Evolutionary conservation across 2,113 vertebrate species (phyloP).

Genomic region (Neogobius melanostomus): DNA sequence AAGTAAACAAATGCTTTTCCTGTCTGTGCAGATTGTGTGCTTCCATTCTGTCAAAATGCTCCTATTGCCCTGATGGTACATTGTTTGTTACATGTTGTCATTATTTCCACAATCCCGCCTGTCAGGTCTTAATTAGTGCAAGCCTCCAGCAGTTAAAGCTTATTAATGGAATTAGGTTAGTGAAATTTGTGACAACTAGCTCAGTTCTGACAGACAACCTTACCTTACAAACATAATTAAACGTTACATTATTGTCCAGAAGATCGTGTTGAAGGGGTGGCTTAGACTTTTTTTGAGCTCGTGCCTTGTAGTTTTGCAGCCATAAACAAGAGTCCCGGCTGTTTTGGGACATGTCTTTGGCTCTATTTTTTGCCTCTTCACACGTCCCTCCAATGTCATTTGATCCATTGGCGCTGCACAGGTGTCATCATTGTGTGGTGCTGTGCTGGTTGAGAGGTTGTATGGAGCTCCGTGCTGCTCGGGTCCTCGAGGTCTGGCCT

Average conservation of each 20-base stretch:
- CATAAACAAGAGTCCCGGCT: neutral
- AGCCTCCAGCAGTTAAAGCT: no score
- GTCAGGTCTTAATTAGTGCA: no score
- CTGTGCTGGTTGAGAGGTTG: slow-evolving; percentile 25
- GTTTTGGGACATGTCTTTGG: slow-evolving; percentile 3
- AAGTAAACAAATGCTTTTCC: no score
- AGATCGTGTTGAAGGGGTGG: neutral
- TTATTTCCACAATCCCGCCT: no score
- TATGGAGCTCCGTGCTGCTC: slow-evolving; percentile 22
- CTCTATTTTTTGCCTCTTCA: slow-evolving; percentile 3
- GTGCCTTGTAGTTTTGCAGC: neutral
- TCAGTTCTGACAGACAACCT: no score
- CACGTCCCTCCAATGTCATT: neutral
- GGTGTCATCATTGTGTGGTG: slow-evolving; percentile 29
- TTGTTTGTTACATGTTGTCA: no score
- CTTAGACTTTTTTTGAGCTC: neutral
- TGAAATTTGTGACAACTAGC: no score
- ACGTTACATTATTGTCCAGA: neutral
- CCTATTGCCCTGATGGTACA: no score
- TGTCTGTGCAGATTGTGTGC: no score
- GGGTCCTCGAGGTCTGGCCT: slow-evolving; percentile 15
- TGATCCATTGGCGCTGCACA: neutral
- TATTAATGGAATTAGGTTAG: no score
- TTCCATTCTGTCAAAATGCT: no score
- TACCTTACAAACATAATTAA: no score